Conservation (phyloP, 2,113 vertebrate genomes). For the Caracal caracal region DNA sequence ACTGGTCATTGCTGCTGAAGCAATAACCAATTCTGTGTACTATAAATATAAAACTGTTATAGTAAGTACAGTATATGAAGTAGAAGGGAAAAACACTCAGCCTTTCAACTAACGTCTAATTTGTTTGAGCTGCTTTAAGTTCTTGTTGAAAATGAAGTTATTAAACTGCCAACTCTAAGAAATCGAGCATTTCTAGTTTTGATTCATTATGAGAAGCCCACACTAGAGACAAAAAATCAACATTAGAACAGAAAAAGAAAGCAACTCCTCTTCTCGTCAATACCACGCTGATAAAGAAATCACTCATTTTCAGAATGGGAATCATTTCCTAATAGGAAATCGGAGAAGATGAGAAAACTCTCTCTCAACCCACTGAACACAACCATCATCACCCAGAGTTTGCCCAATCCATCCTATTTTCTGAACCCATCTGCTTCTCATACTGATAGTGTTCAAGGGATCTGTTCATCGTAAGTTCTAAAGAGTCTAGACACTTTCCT, state of each 20-base stretch:
- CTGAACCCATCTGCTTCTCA: neutral
- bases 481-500: neutral
- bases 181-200: neutral
- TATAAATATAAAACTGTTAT: neutral
- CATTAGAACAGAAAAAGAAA: neutral
- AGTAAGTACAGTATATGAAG: neutral
- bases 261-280: neutral
- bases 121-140: neutral
- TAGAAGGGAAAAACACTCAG: neutral
- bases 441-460: neutral
- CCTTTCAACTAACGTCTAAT: neutral
- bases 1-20: neutral
- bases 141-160: conserved; percentile 26
- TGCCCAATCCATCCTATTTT: neutral
- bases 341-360: neutral
- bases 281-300: neutral
- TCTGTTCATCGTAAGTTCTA: neutral
- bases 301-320: neutral
- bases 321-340: neutral
- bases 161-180: neutral
- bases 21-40: neutral
- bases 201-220: neutral
- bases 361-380: neutral
- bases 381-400: neutral
- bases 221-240: neutral